These are phyloP conservation scores for Autographa pulchrina DNA, from an alignment of 2,888 invertebrate species.

Conservation along the genomic window DNA sequence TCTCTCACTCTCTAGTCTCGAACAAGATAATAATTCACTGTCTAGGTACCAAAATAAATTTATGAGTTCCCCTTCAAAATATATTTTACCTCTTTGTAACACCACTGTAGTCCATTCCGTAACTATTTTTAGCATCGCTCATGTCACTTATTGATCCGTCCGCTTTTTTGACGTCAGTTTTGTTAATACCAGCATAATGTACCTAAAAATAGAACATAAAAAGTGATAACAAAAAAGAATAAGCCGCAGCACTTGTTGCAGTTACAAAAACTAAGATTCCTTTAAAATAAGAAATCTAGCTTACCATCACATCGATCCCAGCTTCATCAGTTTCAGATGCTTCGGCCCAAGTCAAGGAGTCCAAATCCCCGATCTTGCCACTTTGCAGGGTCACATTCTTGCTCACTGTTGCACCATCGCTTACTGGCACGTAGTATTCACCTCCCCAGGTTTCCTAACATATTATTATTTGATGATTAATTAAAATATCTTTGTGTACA, in stretches of 20 bases:
- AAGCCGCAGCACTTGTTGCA: too few relatives aligned
- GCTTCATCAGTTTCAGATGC: constrained; percentile 18
- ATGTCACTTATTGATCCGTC: constrained; percentile 50
- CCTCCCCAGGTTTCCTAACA: constrained; percentile 63
- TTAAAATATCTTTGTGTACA: too few relatives aligned
- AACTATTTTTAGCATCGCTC: constrained; percentile 40
- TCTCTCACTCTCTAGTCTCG: too few relatives aligned
- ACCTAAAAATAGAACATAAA: constrained; percentile 59
- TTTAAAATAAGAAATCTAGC: neutral
- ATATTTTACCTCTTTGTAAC: constrained; percentile 65
- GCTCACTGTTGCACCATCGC: constrained; percentile 24
- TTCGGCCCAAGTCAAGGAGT: constrained; percentile 47
- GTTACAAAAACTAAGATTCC: neutral
- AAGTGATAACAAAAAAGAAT: too few relatives aligned
- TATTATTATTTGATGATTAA: neutral
- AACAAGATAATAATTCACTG: too few relatives aligned
- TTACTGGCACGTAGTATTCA: constrained; percentile 59
- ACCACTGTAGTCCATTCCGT: constrained; percentile 77
- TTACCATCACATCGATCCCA: constrained; percentile 69
- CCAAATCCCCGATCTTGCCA: constrained; percentile 38
- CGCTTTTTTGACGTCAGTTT: constrained; percentile 63
- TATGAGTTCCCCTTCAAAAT: too few relatives aligned
- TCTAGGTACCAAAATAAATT: too few relatives aligned
- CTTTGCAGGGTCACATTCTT: constrained; percentile 57
- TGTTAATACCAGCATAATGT: constrained; percentile 68